A percentile compares a stretch with the other conserved stretches of the same genome.
Conservation (phyloP, 30 jellyfish, hydroid and myxozoan species). For the Pelagia noctiluca region DNA sequence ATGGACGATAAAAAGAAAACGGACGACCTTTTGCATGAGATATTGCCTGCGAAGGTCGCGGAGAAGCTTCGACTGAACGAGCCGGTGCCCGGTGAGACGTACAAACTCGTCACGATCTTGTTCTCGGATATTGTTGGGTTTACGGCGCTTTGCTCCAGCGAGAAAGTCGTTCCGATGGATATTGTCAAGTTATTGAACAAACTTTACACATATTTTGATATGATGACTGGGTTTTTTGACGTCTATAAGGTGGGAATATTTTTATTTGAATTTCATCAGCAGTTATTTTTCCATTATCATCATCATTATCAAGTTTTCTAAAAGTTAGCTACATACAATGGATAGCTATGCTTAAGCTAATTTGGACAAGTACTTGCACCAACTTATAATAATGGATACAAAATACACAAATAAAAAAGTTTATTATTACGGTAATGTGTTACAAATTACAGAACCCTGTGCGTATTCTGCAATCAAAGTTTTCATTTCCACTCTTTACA, state of each 20-base stretch:
- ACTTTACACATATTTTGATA: constrained; percentile 80
- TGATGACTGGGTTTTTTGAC: constrained; percentile 76
- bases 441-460: no score
- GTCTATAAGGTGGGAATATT: constrained; percentile 78
- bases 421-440: no score
- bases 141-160: constrained; percentile 87
- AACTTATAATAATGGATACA: no score
- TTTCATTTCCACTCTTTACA: no score
- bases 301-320: no score
- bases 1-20: constrained; percentile 79
- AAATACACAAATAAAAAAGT: no score
- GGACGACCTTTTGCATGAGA: constrained; percentile 78
- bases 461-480: no score
- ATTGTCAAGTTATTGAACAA: constrained; percentile 80
- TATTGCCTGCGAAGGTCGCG: constrained; percentile 84
- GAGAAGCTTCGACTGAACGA: constrained; percentile 73
- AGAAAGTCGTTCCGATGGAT: constrained; percentile 90
- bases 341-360: no score
- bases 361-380: no score
- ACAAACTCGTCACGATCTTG: constrained; percentile 74
- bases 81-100: constrained; percentile 85
- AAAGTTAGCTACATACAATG: no score
- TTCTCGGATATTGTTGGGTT: constrained; percentile 92
- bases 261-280: no score
- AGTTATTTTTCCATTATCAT: no score